phyloP scores from a whole-genome alignment of 1,140 invertebrate species.

The Diachasma alloeum region DNA sequence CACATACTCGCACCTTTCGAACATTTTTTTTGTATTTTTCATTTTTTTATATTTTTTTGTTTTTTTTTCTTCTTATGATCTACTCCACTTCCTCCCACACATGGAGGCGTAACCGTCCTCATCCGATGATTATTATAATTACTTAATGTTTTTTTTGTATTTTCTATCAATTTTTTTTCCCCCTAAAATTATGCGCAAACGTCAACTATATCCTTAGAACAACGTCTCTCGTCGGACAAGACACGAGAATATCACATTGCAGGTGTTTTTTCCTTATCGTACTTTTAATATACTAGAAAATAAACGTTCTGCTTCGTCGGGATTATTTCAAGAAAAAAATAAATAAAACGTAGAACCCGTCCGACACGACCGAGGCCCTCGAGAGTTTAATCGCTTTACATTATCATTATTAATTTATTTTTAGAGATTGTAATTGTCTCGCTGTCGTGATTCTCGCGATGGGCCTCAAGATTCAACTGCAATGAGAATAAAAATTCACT shows the following conservation, averaged over 20 bases:
- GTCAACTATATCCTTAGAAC: conserved; percentile 58
- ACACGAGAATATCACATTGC: conserved; percentile 65
- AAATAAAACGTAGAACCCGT: conserved; percentile 4
- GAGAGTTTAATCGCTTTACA: not conserved
- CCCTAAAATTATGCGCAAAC: conserved; percentile 46
- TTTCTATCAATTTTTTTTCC: conserved; percentile 29
- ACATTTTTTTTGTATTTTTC: conserved; percentile 4
- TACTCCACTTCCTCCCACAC: not conserved
- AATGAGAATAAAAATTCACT: not conserved
- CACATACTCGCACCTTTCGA: not conserved
- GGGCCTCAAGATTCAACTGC: too few species aligned
- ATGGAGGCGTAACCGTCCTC: not conserved
- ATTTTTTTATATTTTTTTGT: conserved; percentile 20
- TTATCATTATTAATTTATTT: conserved; percentile 11
- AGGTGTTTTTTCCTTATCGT: conserved; percentile 44
- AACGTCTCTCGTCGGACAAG: conserved; percentile 63
- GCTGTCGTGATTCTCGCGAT: not conserved
- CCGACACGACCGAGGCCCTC: not conserved
- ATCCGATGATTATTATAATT: not conserved
- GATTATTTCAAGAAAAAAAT: conserved; percentile 12
- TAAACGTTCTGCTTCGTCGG: not conserved
- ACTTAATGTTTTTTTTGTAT: conserved; percentile 28
- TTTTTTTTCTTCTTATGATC: conserved; percentile 21
- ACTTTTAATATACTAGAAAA: conserved; percentile 21
- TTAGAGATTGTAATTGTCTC: not conserved